A percentile compares a stretch with the other conserved stretches of the same genome.
These are phyloP conservation scores for Porites australiensis DNA, from an alignment of 64 coral and sea anemone species.

Conservation along the genomic window DNA sequence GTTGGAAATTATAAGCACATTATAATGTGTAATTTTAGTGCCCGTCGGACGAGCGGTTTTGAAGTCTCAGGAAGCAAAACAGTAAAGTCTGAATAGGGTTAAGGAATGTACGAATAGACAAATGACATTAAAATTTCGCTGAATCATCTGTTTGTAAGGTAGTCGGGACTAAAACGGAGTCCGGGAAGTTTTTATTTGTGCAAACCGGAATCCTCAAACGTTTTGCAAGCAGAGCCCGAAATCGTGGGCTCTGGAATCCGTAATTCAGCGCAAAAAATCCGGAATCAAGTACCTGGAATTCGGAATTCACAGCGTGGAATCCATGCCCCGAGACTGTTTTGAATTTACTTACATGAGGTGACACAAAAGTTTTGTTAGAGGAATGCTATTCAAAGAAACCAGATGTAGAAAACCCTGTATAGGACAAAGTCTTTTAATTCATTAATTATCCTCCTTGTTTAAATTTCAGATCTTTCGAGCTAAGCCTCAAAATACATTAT, in stretches of 20 bases:
- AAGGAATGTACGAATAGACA: too few relatives aligned
- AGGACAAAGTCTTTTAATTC: slow-evolving; percentile 11
- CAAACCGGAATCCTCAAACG: neutral
- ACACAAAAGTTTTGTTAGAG: slow-evolving; percentile 1
- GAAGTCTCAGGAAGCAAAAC: too few relatives aligned
- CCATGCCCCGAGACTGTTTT: too few relatives aligned
- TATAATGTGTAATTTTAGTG: too few relatives aligned
- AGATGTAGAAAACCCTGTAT: slow-evolving; percentile 7
- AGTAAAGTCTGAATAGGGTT: too few relatives aligned
- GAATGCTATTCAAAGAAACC: neutral
- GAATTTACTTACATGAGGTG: too few relatives aligned
- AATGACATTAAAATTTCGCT: too few relatives aligned
- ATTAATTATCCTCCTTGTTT: slow-evolving; percentile 13
- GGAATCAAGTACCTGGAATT: too few relatives aligned
- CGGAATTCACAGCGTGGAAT: too few relatives aligned
- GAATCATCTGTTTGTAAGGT: too few relatives aligned
- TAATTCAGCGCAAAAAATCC: slow-evolving; percentile 2
- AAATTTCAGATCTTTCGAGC: slow-evolving; percentile 6
- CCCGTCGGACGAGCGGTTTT: too few relatives aligned
- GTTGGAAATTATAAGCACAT: too few relatives aligned
- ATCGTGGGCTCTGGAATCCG: slow-evolving; percentile 3
- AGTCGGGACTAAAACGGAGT: neutral
- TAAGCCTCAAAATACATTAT: neutral
- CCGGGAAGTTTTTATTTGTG: slow-evolving; percentile 9
- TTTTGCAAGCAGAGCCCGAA: slow-evolving; percentile 10